Percentiles rank a stretch among this genome's conserved stretches.
phyloP scores from a whole-genome alignment of 1,140 invertebrate genomes.

The Littorina saxatilis region DNA sequence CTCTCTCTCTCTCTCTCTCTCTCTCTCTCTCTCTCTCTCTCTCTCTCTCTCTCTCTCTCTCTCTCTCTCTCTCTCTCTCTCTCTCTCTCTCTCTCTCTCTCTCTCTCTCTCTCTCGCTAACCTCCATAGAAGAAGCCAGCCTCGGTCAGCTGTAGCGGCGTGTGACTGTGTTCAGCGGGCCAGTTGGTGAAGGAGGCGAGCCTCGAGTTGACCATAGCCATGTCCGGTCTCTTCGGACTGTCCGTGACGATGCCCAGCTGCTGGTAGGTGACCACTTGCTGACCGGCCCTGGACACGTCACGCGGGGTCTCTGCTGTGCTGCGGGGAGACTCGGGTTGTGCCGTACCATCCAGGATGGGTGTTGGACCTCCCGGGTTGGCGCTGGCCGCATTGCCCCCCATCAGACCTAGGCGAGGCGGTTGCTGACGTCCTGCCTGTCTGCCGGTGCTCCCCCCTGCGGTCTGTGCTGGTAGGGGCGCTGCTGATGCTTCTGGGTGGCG shows the following conservation, averaged over 20 bases:
- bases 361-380: neutral
- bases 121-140: constrained; percentile 95
- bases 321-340: constrained; percentile 6
- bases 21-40: no score
- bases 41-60: no score
- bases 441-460: neutral
- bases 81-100: no score
- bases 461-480: no score
- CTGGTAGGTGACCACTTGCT: constrained; percentile 82
- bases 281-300: constrained; percentile 80
- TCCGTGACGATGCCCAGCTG: constrained; percentile 55
- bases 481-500: no score
- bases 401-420: no score
- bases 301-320: neutral
- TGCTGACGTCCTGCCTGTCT: neutral
- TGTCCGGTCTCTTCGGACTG: constrained; percentile 51
- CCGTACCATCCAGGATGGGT: neutral
- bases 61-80: no score
- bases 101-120: no score
- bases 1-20: no score
- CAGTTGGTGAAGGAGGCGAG: constrained; percentile 82
- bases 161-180: constrained; percentile 77
- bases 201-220: constrained; percentile 81
- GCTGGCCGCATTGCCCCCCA: neutral
- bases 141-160: constrained; percentile 86